phyloP scores from a whole-genome alignment of 2,888 invertebrate genomes.

The Glyphotaelius pellucidus region DNA sequence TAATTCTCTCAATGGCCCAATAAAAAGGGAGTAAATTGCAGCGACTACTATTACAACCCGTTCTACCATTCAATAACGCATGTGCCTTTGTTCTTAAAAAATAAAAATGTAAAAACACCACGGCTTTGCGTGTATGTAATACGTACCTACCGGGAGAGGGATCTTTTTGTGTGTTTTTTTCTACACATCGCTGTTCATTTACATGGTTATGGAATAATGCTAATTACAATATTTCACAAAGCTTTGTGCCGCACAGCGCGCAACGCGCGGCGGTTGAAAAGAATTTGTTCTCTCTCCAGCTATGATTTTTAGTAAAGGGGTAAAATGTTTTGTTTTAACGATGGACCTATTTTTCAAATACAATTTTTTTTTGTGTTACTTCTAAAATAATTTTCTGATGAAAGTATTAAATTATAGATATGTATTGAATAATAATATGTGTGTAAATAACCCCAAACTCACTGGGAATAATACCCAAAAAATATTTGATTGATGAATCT shows the following conservation, averaged over 20 bases:
- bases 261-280: constrained; percentile 25
- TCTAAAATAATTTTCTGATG: too few species aligned
- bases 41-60: background rate
- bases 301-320: constrained; percentile 16
- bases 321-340: constrained; percentile 28
- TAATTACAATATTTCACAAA: constrained; percentile 66
- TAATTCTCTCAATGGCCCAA: constrained; percentile 35
- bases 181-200: constrained; percentile 59
- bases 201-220: constrained; percentile 65
- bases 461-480: too few species aligned
- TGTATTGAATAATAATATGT: too few species aligned
- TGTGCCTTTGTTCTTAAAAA: constrained; percentile 44
- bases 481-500: too few species aligned
- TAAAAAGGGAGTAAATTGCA: constrained; percentile 33
- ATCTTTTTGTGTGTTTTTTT: constrained; percentile 56
- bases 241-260: constrained; percentile 59
- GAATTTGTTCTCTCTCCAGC: constrained; percentile 4
- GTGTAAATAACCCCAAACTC: too few species aligned
- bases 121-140: constrained; percentile 37
- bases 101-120: constrained; percentile 55
- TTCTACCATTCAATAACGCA: constrained; percentile 44
- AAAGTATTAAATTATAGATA: too few species aligned
- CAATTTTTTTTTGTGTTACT: too few species aligned
- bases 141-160: constrained; percentile 44
- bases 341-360: constrained; percentile 19